Base-by-base conservation (phyloP, 2,888 invertebrate species). In the Amphipyra tragopoginis region DNA sequence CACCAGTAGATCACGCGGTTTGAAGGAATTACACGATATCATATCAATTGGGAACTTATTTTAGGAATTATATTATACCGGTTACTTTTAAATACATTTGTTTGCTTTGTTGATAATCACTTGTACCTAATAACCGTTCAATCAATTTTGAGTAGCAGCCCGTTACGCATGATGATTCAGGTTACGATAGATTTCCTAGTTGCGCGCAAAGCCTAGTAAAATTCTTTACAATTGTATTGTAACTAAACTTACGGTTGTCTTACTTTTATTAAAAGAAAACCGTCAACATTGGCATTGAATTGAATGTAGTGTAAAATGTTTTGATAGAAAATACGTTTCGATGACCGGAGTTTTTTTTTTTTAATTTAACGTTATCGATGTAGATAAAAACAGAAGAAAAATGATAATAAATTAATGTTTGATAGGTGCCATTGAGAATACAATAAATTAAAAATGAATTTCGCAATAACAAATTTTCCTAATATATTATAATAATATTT, bases 141-240 rank as follows among this genome's bases (percentile, higher is more conserved):
- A 68, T 63, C 36, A n/a, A n/a, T n/a, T n/a, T n/a, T n/a, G n/a
- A n/a, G n/a, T n/a, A n/a, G 53, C 48, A 52, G 56, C 52, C 54
- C 69, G 81, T 80, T 80, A 81, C 77, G 81, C 83, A 59, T 72
- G 60, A 78, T 70, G 74, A 65, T 72, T 72, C 45, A 44, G 55
- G 65, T 77, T 75, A 73, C 79, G 60, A 67, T 75, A 71, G 64
- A 69, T 77, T 82, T 82, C 79, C 75, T 78, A 77, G 67, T 67
- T 59, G 49, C 42, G 50, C 52, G 50, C 49, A 36, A 40, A 59
- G 33, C 6, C 45, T 58, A 60, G 50, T 54, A 55, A 47, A 14
- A 48, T 48, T 56, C 21, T 51, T 59, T 44, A 33, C 29, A 59
- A 53, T 47, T 62, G 47, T 50, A 34, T 48, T 54, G 43, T 47